phyloP scores from a whole-genome alignment of 2,113 vertebrate genomes.

The Galeopterus variegatus region DNA sequence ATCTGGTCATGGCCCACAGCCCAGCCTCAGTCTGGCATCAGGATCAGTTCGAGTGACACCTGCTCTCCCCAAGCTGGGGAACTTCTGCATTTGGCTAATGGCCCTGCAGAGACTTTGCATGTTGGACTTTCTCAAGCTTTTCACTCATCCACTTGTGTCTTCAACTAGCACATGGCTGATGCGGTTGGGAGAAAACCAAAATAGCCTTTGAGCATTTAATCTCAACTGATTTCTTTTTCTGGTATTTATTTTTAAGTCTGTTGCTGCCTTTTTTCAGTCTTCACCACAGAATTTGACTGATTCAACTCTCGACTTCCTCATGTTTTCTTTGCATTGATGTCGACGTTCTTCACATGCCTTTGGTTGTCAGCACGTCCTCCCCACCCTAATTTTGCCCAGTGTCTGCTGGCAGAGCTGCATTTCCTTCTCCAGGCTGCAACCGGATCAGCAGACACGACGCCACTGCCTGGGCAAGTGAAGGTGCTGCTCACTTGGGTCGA shows the following conservation, averaged over 20 bases:
- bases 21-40: not conserved
- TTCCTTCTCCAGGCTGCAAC: not conserved
- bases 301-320: not conserved
- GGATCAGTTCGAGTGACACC: not conserved
- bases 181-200: not conserved
- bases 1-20: not conserved
- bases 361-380: not conserved
- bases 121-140: not conserved
- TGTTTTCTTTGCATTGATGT: not conserved
- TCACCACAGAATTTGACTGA: slow-evolving; percentile 12
- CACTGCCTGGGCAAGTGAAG: not conserved
- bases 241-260: not conserved
- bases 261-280: slow-evolving; percentile 11
- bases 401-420: not conserved
- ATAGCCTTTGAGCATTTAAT: not conserved
- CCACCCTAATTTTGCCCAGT: not conserved
- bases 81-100: not conserved
- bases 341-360: not conserved
- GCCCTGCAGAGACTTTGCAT: not conserved
- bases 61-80: not conserved
- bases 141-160: not conserved
- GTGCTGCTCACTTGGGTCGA: rapidly evolving
- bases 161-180: not conserved
- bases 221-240: not conserved
- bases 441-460: not conserved